A percentile compares a stretch with the other conserved stretches of the same genome.
phyloP scores from a whole-genome alignment of 2,888 invertebrate species.

The Diarsia brunnea region DNA sequence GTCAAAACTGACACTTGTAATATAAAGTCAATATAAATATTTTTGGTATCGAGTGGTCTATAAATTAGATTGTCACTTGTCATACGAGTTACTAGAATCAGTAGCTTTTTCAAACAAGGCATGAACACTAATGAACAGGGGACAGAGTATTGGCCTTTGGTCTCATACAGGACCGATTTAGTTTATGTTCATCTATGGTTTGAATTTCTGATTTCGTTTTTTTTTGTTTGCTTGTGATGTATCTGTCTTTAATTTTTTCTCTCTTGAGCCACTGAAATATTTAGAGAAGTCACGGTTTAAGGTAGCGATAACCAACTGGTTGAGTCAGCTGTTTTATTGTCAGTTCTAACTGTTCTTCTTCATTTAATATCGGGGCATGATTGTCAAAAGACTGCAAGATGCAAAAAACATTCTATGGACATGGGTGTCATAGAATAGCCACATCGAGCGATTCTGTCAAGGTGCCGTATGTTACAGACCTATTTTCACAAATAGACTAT shows the following conservation, averaged over 20 bases:
- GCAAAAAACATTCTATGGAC: background rate
- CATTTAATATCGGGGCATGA: background rate
- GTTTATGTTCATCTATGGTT: background rate
- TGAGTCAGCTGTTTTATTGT: background rate
- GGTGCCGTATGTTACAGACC: background rate
- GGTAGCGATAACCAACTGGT: background rate
- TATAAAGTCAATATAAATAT: conserved; percentile 25
- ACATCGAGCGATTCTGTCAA: background rate
- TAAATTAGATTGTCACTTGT: conserved; percentile 22
- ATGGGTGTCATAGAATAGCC: background rate
- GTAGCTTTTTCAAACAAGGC: background rate
- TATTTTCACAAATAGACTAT: background rate
- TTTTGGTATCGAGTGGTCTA: conserved; percentile 14
- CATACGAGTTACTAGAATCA: background rate
- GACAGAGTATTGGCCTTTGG: background rate
- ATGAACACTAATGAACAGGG: background rate
- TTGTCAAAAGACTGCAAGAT: background rate
- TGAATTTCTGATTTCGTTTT: background rate
- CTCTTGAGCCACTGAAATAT: background rate
- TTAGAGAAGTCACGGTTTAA: background rate
- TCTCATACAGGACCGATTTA: background rate
- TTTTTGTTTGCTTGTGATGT: background rate
- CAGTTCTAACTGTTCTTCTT: background rate
- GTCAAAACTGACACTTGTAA: conserved; percentile 38
- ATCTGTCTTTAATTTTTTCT: background rate